Evolutionary conservation across 1,140 invertebrate genomes (phyloP), one percentile per base, ranked within the genome.

Genomic region (Ceratoteleas bidentatus): DNA sequence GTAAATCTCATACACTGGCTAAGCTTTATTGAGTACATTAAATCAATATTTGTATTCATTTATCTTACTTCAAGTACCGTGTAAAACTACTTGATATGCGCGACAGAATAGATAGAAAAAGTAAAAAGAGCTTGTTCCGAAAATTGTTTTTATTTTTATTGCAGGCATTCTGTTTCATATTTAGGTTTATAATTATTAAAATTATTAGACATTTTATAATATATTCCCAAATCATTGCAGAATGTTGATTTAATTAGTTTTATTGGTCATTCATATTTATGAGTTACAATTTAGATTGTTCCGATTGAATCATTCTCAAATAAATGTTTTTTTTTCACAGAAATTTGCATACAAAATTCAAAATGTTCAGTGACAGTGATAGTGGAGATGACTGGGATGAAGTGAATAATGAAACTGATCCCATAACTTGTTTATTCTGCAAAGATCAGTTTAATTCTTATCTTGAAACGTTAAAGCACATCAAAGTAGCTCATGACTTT

Each of bases 401-500:
- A 85, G 83, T 90, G 32, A n/a, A n/a, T n/a, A 89, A 91, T 56
- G 89, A 90, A 66, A 83, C 81, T 6, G 74, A 89, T 50, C 10
- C 85, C 7, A 85, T 91, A 13, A 80, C 79, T 15, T 95, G 94
- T 85, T 86, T 95, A 10, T 94, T 95, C 84, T 95, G 94, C 84
- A 78, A 85, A 13, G 84, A 91, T 54, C 86, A 81, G 32, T 90
- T 90, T 40, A 76, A 82, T 9, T 89, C 86, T 40, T 90, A 92
- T 45, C 70, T 86, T 8, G 85, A 87, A 38, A 88, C 92, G 5
- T 87, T 94, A 32, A 83, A 89, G 5, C 94, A 95, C 79, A 91
- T 93, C 49, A 84, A 87, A 38, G 81, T 85, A 2, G 61, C 72
- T 3, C 97, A 98, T 85, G 92, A 92, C 54, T 95, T 98, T 85